phyloP scores from a whole-genome alignment of 2,797 vertebrate genomes.

The Pteronotus mesoamericanus region DNA sequence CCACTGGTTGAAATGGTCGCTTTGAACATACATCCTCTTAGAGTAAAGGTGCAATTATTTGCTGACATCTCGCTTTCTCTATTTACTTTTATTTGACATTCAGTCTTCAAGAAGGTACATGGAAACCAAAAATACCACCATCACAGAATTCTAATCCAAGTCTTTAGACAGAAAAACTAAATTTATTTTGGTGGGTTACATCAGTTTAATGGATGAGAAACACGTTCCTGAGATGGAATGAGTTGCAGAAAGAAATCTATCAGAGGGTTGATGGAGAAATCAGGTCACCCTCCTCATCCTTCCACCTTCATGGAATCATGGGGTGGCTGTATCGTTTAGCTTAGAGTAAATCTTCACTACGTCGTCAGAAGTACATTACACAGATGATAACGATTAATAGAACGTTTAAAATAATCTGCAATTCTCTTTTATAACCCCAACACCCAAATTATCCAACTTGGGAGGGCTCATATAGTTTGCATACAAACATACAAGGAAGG shows the following conservation, averaged over 20 bases:
- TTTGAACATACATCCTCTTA: neutral
- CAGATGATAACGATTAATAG: neutral
- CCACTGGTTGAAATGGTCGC: neutral
- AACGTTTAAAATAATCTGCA: neutral
- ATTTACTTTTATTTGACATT: neutral
- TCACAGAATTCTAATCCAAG: neutral
- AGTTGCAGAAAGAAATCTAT: conserved; percentile 13
- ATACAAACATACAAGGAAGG: neutral
- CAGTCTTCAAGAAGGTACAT: neutral
- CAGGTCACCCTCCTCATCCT: conserved; percentile 8
- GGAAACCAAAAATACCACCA: neutral
- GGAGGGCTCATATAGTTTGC: neutral
- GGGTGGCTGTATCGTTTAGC: neutral
- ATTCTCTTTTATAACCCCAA: neutral
- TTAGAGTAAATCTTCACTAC: neutral
- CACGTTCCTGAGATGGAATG: neutral
- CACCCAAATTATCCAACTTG: neutral
- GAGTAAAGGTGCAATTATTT: neutral
- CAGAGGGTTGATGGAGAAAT: neutral
- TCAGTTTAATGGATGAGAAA: neutral
- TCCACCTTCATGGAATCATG: neutral
- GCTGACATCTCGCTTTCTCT: neutral
- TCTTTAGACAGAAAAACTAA: neutral
- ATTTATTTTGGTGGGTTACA: neutral
- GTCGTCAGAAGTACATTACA: neutral